These are phyloP conservation scores for Heliocidaris tuberculata DNA, from an alignment of 35 echinoderm and acorn worm species.

Conservation along the genomic window DNA sequence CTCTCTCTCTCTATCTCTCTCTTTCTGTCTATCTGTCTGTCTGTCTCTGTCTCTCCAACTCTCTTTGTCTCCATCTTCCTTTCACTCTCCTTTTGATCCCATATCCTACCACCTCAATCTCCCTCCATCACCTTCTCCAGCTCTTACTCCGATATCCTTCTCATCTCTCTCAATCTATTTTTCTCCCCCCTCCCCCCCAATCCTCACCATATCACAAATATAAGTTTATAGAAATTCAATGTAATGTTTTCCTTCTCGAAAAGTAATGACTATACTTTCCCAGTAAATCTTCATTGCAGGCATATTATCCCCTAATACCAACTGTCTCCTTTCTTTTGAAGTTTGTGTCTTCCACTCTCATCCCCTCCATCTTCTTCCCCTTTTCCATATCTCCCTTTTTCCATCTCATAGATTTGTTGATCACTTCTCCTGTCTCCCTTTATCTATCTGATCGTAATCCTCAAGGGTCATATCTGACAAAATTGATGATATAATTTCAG, in stretches of 20 bases:
- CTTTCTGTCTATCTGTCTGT: neutral
- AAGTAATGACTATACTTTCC: no score
- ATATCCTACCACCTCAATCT: neutral
- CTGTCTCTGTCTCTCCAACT: neutral
- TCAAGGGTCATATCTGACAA: neutral
- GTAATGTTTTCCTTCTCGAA: no score
- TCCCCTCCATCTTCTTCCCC: no score
- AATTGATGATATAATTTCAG: conserved; percentile 19
- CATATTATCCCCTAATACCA: neutral
- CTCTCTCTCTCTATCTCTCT: neutral
- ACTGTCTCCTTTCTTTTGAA: neutral
- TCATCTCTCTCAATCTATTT: no score
- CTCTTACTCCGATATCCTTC: no score
- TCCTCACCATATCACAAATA: no score
- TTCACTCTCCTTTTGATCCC: neutral
- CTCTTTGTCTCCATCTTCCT: neutral
- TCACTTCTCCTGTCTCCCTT: neutral
- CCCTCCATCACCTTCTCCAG: neutral
- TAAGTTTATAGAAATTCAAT: no score
- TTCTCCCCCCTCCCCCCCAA: no score
- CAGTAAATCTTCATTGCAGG: no score
- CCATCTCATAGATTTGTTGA: neutral
- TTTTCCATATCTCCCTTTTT: neutral
- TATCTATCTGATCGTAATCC: neutral
- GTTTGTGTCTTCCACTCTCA: no score